These are phyloP conservation scores for Channa argus DNA, from an alignment of 2,113 vertebrate genomes.

Conservation along the genomic window DNA sequence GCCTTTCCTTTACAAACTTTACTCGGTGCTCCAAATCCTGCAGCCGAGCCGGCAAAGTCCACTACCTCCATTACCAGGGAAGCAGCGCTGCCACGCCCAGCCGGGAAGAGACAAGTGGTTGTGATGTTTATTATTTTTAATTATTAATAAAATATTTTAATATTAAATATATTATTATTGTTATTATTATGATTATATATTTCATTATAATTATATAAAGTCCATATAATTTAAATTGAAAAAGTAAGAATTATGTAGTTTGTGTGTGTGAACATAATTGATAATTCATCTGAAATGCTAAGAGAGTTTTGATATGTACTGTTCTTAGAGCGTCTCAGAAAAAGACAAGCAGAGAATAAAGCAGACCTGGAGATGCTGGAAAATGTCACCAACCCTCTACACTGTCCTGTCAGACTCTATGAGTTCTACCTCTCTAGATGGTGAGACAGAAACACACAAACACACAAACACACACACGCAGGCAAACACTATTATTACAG, in stretches of 20 bases:
- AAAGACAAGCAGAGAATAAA: slow-evolving; percentile 81
- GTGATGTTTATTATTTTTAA: too few relatives aligned
- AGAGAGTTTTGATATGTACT: neutral
- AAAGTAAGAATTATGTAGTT: too few relatives aligned
- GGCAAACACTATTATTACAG: neutral
- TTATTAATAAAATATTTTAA: too few relatives aligned
- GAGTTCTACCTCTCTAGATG: slow-evolving; percentile 99
- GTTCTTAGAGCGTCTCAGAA: slow-evolving; percentile 83
- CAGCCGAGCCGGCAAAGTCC: slow-evolving; percentile 88
- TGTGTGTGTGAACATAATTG: neutral
- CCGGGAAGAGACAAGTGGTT: slow-evolving; percentile 50
- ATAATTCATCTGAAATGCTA: neutral
- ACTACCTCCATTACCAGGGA: slow-evolving; percentile 88
- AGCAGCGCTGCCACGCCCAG: slow-evolving; percentile 65
- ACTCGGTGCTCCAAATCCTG: slow-evolving; percentile 88
- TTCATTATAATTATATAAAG: too few relatives aligned
- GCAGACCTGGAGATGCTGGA: slow-evolving; percentile 89
- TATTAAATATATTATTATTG: too few relatives aligned
- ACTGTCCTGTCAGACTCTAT: slow-evolving; percentile 94
- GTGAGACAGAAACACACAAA: slow-evolving; percentile 76
- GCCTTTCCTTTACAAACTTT: slow-evolving; percentile 92
- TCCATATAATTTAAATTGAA: too few relatives aligned
- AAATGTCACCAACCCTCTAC: slow-evolving; percentile 91
- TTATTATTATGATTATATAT: too few relatives aligned
- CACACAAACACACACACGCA: neutral